A percentile compares a stretch with the other conserved stretches of the same genome.
Conservation (phyloP, 2,113 vertebrate genomes). For the Vimba vimba region DNA sequence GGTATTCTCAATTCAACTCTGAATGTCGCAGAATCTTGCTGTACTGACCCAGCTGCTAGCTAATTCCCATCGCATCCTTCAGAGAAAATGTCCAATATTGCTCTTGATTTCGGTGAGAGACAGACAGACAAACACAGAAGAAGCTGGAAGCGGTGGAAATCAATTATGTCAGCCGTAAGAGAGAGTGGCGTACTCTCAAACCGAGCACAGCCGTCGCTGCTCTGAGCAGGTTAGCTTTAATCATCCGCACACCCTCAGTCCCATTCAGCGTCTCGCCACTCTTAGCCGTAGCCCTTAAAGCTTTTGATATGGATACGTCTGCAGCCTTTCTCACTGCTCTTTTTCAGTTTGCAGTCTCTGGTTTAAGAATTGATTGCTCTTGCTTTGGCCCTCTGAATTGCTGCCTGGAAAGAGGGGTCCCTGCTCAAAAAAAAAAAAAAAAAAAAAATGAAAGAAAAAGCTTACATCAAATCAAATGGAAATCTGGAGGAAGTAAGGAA, state of each 20-base stretch:
- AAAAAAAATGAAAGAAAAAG: constrained; percentile 56
- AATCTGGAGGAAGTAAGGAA: constrained; percentile 68
- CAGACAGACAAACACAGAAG: constrained; percentile 28
- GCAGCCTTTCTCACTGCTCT: constrained; percentile 60
- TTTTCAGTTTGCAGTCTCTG: constrained; percentile 68
- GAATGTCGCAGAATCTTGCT: background rate
- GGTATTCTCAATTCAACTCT: background rate
- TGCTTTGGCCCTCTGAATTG: constrained; percentile 68
- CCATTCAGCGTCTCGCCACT: constrained; percentile 62
- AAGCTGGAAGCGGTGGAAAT: constrained; percentile 64
- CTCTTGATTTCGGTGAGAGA: constrained; percentile 31
- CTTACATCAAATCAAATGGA: constrained; percentile 65
- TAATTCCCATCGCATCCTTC: background rate
- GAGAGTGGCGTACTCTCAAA: constrained; percentile 51
- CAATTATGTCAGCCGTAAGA: constrained; percentile 57
- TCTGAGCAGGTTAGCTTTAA: constrained; percentile 72
- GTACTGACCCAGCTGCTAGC: background rate
- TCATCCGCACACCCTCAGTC: constrained; percentile 66
- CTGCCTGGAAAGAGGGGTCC: constrained; percentile 59
- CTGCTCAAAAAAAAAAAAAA: constrained; percentile 52
- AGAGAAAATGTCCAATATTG: constrained; percentile 21
- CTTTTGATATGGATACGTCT: constrained; percentile 72
- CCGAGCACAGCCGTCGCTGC: constrained; percentile 51
- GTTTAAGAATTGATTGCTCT: constrained; percentile 72
- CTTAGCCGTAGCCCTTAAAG: constrained; percentile 60